These are phyloP conservation scores for Henricia sp. DNA, from an alignment of 53 echinoderm and acorn worm genomes.

Conservation along the genomic window DNA sequence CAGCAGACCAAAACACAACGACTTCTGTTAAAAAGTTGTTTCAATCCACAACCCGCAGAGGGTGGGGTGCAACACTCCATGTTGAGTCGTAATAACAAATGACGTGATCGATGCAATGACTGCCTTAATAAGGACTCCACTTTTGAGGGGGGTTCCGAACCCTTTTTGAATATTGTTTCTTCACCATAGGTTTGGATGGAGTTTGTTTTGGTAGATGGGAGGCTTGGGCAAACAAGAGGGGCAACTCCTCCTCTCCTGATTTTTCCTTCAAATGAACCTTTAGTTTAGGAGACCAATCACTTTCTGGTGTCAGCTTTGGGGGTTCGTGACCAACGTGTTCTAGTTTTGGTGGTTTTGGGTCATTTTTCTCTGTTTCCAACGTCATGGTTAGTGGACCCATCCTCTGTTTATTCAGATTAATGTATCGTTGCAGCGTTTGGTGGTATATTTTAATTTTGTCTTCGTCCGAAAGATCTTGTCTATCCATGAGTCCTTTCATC, in stretches of 20 bases:
- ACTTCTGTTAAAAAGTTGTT: not conserved
- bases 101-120: not conserved
- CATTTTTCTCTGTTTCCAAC: not conserved
- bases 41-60: not conserved
- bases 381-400: conserved; percentile 50
- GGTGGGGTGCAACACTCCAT: conserved; percentile 67
- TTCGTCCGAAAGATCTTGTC: conserved; percentile 51
- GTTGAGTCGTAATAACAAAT: not conserved
- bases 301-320: not conserved
- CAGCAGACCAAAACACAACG: conserved; percentile 59
- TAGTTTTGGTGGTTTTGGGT: not conserved
- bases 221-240: conserved; percentile 35
- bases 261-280: not conserved
- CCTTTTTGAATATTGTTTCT: not conserved
- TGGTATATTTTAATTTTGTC: conserved; percentile 67
- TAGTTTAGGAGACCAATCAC: not conserved
- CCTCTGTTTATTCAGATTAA: conserved; percentile 45
- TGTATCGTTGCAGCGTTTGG: conserved; percentile 61
- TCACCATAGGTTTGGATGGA: conserved; percentile 4
- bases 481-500: conserved; percentile 43
- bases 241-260: not conserved
- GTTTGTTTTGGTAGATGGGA: conserved; percentile 3
- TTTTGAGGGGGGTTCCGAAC: not conserved
- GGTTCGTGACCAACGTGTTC: not conserved
- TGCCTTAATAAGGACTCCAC: conserved; percentile 7